These are phyloP conservation scores for Antennarius striatus DNA, from an alignment of 2,113 vertebrate species.

Conservation along the genomic window DNA sequence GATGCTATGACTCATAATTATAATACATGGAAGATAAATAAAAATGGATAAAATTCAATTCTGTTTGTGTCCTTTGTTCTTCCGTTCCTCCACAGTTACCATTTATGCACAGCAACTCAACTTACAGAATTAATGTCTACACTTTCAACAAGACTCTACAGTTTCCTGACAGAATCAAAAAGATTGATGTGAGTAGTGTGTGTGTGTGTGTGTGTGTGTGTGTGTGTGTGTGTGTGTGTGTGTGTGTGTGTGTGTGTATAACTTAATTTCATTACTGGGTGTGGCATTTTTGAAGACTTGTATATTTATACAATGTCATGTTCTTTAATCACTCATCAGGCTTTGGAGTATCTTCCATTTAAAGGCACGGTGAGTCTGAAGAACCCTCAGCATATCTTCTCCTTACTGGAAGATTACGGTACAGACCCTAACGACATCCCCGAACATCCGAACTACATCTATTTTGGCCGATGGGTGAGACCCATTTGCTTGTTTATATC, in stretches of 20 bases:
- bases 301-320: slow-evolving; percentile 1
- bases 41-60: not conserved
- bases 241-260: no score
- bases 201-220: no score
- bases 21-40: not conserved
- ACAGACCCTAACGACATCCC: slow-evolving; percentile 90
- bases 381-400: slow-evolving; percentile 89
- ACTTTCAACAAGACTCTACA: slow-evolving; percentile 95
- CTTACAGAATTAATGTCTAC: slow-evolving; percentile 93
- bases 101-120: slow-evolving; percentile 85
- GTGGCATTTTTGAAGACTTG: not conserved
- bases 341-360: slow-evolving; percentile 93
- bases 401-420: slow-evolving; percentile 94
- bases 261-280: not conserved
- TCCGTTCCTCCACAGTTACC: slow-evolving; percentile 78
- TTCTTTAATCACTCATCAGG: slow-evolving; percentile 70
- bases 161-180: slow-evolving; percentile 88
- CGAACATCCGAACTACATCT: slow-evolving; percentile 85
- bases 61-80: slow-evolving; percentile 6
- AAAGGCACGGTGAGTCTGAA: slow-evolving; percentile 92
- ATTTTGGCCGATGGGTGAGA: slow-evolving; percentile 98
- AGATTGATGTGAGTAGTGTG: slow-evolving; percentile 88
- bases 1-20: not conserved
- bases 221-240: not conserved
- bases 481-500: not conserved